Base-by-base conservation (phyloP, 1,140 invertebrate species). In the Holcopasites calliopsidis region DNA sequence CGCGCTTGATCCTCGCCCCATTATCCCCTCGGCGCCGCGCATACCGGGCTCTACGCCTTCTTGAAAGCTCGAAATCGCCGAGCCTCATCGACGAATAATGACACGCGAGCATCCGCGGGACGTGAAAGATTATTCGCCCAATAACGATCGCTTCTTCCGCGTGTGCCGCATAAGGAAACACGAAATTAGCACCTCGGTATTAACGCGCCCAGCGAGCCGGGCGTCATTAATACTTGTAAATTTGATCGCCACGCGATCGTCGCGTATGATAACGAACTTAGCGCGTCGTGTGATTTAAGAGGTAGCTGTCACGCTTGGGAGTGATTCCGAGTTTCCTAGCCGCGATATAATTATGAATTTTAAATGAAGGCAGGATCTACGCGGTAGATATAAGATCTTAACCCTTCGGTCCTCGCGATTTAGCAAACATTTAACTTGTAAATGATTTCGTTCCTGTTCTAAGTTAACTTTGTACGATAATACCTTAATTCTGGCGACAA, bases 101-200 rank as follows among this genome's bases (percentile, higher is more conserved):
- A 40, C 65, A 61, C 26, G 28, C 49, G 50, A 60, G 28, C 40
- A 62, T 50, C 11, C 38, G 60, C 28, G 62, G 50, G 65, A 68
- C 47, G 57, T 35, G 44, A 47, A 44, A 26, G 77, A 54, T 78
- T 60, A 54, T 35, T 69, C 50, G 35, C 28, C 42, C 26, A 70
- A 49, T 44, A 31, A 52, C 55, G 79, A 79, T 75, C 61, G 60
- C 69, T 60, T 54, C 78, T 80, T 80, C 78, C 78, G 78, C 68
- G 75, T 80, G 40, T 47, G 23, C 79, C 77, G 54, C 69, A 79
- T 79, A 79, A 81, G 79, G 70, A 38, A 79, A 73, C 70, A 47
- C 52, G 31, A 58, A 79, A 81, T 81, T 79, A 73, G 49, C 70
- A 64, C 21, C n/a, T n/a, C n/a, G n/a, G n/a, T n/a, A n/a, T n/a